Conservation (phyloP, 2,797 vertebrate species). For the Ataeniobius toweri region DNA sequence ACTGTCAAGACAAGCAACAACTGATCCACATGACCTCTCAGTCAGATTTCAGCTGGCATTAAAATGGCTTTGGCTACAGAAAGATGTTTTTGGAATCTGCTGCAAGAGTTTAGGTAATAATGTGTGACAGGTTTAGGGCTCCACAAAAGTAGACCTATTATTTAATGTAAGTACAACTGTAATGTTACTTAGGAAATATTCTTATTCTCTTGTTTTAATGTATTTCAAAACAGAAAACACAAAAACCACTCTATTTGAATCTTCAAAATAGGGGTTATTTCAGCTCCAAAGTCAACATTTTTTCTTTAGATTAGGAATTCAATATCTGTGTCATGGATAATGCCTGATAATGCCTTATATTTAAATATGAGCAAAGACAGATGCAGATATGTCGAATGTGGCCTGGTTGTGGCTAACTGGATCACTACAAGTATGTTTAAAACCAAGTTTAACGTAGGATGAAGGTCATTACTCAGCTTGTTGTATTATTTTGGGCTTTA, state of each 20-base stretch:
- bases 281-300: background rate
- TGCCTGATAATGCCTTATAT: background rate
- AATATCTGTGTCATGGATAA: background rate
- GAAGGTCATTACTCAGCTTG: background rate
- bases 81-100: background rate
- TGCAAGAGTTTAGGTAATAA: background rate
- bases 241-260: background rate
- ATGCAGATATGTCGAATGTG: background rate
- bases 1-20: slow-evolving; percentile 10
- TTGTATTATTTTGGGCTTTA: background rate
- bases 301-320: background rate
- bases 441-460: background rate
- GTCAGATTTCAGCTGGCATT: slow-evolving; percentile 5
- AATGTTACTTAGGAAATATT: background rate
- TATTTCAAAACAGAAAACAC: background rate
- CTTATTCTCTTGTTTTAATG: background rate
- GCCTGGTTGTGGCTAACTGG: background rate
- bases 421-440: background rate
- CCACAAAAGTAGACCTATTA: too few relatives aligned
- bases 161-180: background rate
- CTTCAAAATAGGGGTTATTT: background rate
- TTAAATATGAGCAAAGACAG: background rate
- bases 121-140: background rate
- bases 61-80: background rate
- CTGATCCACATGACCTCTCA: slow-evolving; percentile 6